phyloP scores from a whole-genome alignment of 2,113 vertebrate species.

The Pipra filicauda region DNA sequence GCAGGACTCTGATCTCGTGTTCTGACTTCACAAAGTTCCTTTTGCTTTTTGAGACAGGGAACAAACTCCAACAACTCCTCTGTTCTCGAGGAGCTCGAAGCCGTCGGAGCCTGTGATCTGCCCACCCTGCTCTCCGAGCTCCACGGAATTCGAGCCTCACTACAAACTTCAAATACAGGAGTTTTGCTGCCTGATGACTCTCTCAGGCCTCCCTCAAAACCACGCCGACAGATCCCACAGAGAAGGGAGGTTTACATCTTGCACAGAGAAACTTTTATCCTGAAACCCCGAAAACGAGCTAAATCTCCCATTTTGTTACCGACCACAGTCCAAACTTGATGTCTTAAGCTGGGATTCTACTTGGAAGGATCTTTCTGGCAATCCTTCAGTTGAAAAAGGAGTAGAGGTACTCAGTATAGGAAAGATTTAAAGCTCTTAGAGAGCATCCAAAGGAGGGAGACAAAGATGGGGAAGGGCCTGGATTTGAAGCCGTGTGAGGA shows the following conservation, averaged over 20 bases:
- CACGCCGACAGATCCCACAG: background rate
- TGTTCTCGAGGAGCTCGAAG: accelerated
- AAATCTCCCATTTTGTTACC: background rate
- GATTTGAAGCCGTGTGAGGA: background rate
- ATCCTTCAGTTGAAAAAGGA: accelerated
- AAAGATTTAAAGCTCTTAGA: background rate
- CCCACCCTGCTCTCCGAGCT: accelerated
- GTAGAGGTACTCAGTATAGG: background rate
- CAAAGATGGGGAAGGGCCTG: background rate
- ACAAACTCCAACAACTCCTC: background rate
- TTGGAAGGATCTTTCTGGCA: background rate
- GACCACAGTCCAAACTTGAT: background rate
- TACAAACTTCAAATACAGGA: background rate
- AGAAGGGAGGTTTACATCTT: background rate
- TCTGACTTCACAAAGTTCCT: background rate
- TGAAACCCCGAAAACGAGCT: background rate
- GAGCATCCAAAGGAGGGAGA: background rate
- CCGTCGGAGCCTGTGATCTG: background rate
- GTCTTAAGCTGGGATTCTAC: background rate
- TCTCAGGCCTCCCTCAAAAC: background rate
- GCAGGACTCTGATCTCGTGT: background rate
- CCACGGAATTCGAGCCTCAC: background rate
- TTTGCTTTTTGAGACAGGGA: background rate
- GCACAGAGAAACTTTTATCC: background rate
- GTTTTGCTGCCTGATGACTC: background rate